Evolutionary conservation across 1,140 invertebrate species (phyloP).

Genomic region (Psix sp.): DNA sequence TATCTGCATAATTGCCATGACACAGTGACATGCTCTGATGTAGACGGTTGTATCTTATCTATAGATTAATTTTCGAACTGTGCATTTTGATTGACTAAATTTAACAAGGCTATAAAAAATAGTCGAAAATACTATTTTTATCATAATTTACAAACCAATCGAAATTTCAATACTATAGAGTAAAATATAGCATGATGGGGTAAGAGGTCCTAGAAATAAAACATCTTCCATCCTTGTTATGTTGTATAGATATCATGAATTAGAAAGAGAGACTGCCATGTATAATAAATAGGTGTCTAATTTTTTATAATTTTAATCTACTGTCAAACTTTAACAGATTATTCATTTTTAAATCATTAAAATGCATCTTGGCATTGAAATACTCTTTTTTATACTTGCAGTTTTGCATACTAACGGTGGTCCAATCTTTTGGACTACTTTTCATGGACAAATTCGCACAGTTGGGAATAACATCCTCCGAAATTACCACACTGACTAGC

Average conservation of each 20-base stretch:
- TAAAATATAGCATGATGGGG: no score
- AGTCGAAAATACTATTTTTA: no score
- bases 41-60: constrained; percentile 36
- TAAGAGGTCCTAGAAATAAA: no score
- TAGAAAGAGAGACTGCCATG: no score
- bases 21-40: constrained; percentile 22
- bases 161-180: no score
- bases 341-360: no score
- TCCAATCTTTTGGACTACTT: constrained; percentile 83
- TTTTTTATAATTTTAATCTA: background rate
- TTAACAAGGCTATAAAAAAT: background rate
- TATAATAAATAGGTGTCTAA: no score
- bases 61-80: constrained; percentile 6
- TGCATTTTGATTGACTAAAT: constrained; percentile 1
- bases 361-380: no score
- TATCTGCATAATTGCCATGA: constrained; percentile 28
- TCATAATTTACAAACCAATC: no score
- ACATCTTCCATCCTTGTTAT: no score
- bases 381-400: constrained; percentile 65
- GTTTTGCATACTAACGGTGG: constrained; percentile 80
- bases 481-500: constrained; percentile 82
- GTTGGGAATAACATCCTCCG: constrained; percentile 79
- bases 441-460: constrained; percentile 79
- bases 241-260: no score
- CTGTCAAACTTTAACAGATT: no score